These are phyloP conservation scores for Lagodon rhomboides DNA, from an alignment of 2,797 vertebrate genomes.

Conservation along the genomic window DNA sequence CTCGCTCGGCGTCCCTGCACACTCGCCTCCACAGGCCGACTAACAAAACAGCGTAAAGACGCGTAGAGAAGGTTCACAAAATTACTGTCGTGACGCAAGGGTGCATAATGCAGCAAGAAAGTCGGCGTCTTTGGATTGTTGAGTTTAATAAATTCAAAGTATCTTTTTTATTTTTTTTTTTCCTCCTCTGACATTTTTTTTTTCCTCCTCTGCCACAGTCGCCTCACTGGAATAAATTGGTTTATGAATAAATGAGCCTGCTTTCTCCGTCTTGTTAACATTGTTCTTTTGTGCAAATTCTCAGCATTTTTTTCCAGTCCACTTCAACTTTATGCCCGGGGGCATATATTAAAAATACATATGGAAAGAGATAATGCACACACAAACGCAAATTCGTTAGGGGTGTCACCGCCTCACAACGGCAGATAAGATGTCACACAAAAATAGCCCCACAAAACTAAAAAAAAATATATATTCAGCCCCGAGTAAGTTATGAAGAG, in stretches of 20 bases:
- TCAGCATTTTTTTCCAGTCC: constrained; percentile 83
- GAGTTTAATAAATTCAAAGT: constrained; percentile 88
- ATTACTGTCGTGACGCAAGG: constrained; percentile 77
- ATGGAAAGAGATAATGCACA: constrained; percentile 87
- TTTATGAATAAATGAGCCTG: constrained; percentile 90
- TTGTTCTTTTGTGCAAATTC: constrained; percentile 89
- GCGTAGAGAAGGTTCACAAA: constrained; percentile 73
- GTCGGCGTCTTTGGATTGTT: constrained; percentile 75
- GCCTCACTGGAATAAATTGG: constrained; percentile 89
- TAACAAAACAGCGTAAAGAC: constrained; percentile 75
- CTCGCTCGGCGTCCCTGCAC: constrained; percentile 60
- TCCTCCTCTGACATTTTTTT: constrained; percentile 71
- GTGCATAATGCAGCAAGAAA: constrained; percentile 75
- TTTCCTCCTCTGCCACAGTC: constrained; percentile 79
- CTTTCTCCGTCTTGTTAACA: constrained; percentile 88
- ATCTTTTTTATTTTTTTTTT: constrained; percentile 81
- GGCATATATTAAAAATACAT: constrained; percentile 91
- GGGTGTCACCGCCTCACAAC: constrained; percentile 81
- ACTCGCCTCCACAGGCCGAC: constrained; percentile 61
- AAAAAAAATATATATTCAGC: constrained; percentile 60
- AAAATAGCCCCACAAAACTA: constrained; percentile 69
- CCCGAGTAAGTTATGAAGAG: constrained; percentile 65
- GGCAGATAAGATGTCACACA: constrained; percentile 76
- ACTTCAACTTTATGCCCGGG: constrained; percentile 88
- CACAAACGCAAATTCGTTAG: constrained; percentile 86